Base-by-base conservation (phyloP, 2,113 vertebrate genomes). In the Ophiodon elongatus region DNA sequence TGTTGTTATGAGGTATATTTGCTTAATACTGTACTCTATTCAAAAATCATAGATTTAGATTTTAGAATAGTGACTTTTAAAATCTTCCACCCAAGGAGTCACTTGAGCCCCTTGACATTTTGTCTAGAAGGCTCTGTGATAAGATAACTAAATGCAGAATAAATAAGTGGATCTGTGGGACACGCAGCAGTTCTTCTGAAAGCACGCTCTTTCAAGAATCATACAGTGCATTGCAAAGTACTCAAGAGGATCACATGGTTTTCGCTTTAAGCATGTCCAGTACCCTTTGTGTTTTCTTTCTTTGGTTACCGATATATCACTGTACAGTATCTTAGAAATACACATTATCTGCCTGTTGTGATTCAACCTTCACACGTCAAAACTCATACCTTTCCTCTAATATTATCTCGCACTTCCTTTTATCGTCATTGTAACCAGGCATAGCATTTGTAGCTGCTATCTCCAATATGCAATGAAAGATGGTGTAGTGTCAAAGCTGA, bases 361-460 rank as follows among this genome's bases (percentile, higher is more conserved):
- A 89, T 80, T 89, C 74, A 87, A 84, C 91, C 88, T 91, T 92
- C 83, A 88, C 56, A 68, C 54, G 74, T 91, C 81, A 84, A 76
- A 87, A 91, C 66, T 50, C 52, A 80, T 86, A 63, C 65, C 39
- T 77, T 79, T 35, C 23, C 43, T 57, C 59, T 65, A 45, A 84
- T 69, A 73, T 85, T 80, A 89, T 86, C 81, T 82, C 31, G 33
- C 33, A 50, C 50, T 47, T 60, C 23, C 50, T 69, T 80, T 90
- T 89, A 90, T 93, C 86, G 83, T 59, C 35, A 68, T 85, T 87
- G 68, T 82, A 91, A 65, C 25, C 79, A 71, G 54, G 62, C 81
- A 56, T 14, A 72, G 63, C 73, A 87, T 92, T 91, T 90, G 68
- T 88, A 91, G 88, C 83, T 45, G 76, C 81, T 88, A 94, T 90